phyloP scores from a whole-genome alignment of 2,888 invertebrate species.

The Hesperia comma region DNA sequence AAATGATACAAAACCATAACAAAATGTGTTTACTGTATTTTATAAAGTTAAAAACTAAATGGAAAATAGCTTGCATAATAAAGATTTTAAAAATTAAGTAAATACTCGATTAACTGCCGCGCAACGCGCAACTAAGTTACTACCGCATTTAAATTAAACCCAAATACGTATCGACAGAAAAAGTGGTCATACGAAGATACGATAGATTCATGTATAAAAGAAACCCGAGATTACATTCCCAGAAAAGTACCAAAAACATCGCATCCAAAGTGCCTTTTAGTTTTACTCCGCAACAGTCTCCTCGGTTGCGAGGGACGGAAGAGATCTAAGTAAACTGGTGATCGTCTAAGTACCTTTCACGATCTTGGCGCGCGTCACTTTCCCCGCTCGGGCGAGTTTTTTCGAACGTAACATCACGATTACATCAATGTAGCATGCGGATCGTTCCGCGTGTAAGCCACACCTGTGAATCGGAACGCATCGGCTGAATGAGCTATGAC shows the following conservation, averaged over 20 bases:
- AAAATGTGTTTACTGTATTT: background rate
- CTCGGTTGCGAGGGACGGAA: constrained; percentile 33
- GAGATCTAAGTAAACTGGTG: constrained; percentile 62
- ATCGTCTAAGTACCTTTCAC: constrained; percentile 79
- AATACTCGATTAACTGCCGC: too few relatives aligned
- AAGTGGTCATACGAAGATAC: too few relatives aligned
- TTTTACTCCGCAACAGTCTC: constrained; percentile 9
- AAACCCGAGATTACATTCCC: constrained; percentile 6
- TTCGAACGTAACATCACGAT: constrained; percentile 78
- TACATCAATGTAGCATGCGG: constrained; percentile 80
- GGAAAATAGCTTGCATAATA: too few relatives aligned
- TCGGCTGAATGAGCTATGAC: constrained; percentile 17
- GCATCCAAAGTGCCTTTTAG: constrained; percentile 13
- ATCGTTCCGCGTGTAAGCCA: constrained; percentile 68
- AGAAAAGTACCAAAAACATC: constrained; percentile 42
- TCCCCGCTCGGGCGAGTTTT: constrained; percentile 80
- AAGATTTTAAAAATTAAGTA: too few relatives aligned
- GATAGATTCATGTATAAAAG: too few relatives aligned
- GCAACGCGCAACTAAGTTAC: too few relatives aligned
- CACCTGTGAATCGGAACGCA: constrained; percentile 63
- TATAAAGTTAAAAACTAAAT: too few relatives aligned
- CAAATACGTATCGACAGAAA: background rate
- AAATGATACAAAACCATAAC: constrained; percentile 23
- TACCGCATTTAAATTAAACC: background rate
- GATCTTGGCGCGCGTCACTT: constrained; percentile 78